A percentile compares a stretch with the other conserved stretches of the same genome.
Evolutionary conservation across 2,113 vertebrate genomes (phyloP).

Genomic region (Melanocharis versteri): DNA sequence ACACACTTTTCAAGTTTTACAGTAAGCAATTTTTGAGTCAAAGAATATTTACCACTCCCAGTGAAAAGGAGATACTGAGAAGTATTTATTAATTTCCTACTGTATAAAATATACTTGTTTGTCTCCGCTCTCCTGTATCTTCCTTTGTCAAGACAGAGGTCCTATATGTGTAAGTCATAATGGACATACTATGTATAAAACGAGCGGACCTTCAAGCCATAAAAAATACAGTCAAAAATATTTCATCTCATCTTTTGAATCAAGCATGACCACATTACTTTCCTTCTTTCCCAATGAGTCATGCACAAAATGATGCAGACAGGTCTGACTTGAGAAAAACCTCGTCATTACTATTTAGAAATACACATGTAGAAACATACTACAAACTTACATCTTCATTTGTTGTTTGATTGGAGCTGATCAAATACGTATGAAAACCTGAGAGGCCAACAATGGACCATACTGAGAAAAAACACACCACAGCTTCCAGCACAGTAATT

Average conservation of each 20-base stretch:
- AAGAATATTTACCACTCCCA: background rate
- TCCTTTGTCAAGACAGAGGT: background rate
- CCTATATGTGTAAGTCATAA: background rate
- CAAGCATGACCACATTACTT: background rate
- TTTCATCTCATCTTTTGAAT: background rate
- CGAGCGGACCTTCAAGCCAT: background rate
- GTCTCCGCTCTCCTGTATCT: background rate
- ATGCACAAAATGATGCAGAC: background rate
- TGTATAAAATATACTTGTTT: background rate
- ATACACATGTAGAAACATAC: background rate
- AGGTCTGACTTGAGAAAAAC: background rate
- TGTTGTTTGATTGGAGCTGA: conserved; percentile 99
- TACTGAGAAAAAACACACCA: conserved; percentile 98
- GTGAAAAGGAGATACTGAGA: background rate
- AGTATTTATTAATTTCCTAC: background rate
- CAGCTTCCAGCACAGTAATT: conserved; percentile 91
- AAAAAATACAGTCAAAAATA: background rate
- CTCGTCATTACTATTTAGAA: background rate
- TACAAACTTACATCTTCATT: conserved; percentile 93
- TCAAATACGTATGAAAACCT: conserved; percentile 97
- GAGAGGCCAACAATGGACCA: conserved; percentile 98
- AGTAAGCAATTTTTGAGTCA: background rate
- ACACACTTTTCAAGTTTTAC: background rate
- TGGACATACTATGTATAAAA: background rate
- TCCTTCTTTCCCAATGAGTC: background rate